Evolutionary conservation across 2,888 invertebrate species (phyloP), one percentile per base, ranked within the genome.

Genomic region (Tetanocera ferruginea): DNA sequence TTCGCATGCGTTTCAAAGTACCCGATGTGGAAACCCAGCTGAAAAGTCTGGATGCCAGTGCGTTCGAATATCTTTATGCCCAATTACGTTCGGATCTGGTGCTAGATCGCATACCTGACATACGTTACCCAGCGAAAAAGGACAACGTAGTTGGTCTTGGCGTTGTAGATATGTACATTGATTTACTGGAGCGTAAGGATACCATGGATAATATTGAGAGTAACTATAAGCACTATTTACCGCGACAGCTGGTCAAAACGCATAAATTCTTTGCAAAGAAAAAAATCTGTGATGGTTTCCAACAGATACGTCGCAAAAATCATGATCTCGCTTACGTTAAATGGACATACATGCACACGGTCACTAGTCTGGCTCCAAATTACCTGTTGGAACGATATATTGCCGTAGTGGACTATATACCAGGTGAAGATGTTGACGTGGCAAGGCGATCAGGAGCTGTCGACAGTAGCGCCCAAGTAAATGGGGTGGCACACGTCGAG

Each of bases 91-190:
- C 92, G 86, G 97, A 97, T 91, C 94, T 97, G 66, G 91, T 96
- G 78, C 93, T 94, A 76, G 95, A 94, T 86, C 93, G 93, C 86
- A 94, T 97, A 81, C 92, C 94, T 8, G 96, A 96, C 87, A 93
- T 96, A 79, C 92, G 93, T 79, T 95, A 95, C 89, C 95, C 95
- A 74, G 93, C 94, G 78, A 93, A 94, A 84, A 94, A 94, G 86
- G 92, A 93, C 78, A 94, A 96, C 89, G 91, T 96, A 2, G 91
- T 97, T 76, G 97, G 97, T 0, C 91, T 97, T 73, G 96, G 96
- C 11, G 96, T 96, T 76, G 93, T 95, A 73, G 97, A 97, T 88
- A 97, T 97, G 96, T 95, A 93, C 79, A 93, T 96, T 82, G 94
- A 95, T 55, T 94, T 95, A 90, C 88, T 95, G n/a, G 96, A 96